Conservation (phyloP, 1,140 invertebrate genomes). For the Papilio glaucus region DNA sequence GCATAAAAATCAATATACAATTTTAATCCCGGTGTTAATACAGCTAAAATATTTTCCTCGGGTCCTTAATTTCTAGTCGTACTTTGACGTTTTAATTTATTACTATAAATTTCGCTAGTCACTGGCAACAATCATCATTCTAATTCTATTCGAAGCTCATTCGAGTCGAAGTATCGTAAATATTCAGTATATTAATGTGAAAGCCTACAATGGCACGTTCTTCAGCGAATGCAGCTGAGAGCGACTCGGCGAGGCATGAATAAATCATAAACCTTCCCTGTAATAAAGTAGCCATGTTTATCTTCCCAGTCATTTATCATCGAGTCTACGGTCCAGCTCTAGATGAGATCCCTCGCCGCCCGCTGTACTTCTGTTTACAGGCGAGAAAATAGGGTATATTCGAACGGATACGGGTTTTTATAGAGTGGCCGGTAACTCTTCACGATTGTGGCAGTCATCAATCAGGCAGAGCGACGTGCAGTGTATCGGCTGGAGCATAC, state of each 20-base stretch:
- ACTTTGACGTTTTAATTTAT: background rate
- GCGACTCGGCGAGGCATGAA: conserved; percentile 73
- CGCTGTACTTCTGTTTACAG: conserved; percentile 16
- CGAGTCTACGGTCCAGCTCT: conserved; percentile 53
- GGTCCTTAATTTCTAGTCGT: no score
- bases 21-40: no score
- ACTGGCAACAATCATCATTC: background rate
- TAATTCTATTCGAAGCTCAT: background rate
- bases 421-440: conserved; percentile 45
- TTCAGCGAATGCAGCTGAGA: conserved; percentile 51
- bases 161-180: conserved; percentile 14
- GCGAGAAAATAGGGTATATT: background rate
- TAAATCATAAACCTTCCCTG: conserved; percentile 75
- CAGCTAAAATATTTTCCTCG: no score
- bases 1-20: no score
- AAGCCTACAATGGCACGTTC: conserved; percentile 13
- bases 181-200: conserved; percentile 4
- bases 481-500: conserved; percentile 63
- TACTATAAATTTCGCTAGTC: background rate
- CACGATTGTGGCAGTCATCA: conserved; percentile 60
- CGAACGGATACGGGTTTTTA: conserved; percentile 40
- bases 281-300: conserved; percentile 80
- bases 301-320: conserved; percentile 72
- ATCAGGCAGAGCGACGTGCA: conserved; percentile 60
- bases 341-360: conserved; percentile 45